Base-by-base conservation (phyloP, 2,797 vertebrate species). In the Rachycentron canadum region DNA sequence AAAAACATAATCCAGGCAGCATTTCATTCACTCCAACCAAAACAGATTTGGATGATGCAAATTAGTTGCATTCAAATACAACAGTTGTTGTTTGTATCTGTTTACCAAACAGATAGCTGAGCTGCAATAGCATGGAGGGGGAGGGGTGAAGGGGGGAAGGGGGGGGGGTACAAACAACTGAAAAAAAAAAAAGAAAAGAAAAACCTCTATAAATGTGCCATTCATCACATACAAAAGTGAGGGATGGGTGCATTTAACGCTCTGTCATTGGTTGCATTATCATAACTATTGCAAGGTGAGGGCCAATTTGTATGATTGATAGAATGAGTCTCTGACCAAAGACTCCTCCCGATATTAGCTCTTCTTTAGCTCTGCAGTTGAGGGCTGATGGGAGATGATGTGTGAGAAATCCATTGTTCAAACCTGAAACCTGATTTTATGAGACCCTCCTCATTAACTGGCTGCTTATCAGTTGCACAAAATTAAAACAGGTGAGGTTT, bases 231-330 rank as follows among this genome's bases (percentile, higher is more conserved):
- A 82, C 63, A 85, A 80, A 85, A 78, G 70, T 92, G 90, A 94
- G 80, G 38, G 79, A 92, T 93, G 83, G 85, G 57, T 87, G 89
- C 87, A 89, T 91, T 93, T 93, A 89, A 79, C 64, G 16, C 69
- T 11, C 70, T 88, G 83, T 88, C 91, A 87, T 79, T 85, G 84
- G 82, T 61, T 49, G 79, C 68, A 91, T 93, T 91, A 91, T 87
- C 85, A 93, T 91, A 89, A 92, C 87, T 91, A 91, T 85, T 89
- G 83, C 84, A 90, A 91, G 89, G 88, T 89, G 89, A 91, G 83
- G 65, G 78, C 82, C 84, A 86, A 92, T 93, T 89, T 92, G 73
- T 82, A 67, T 92, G 89, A 93, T 86, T 91, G 89, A 93, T 92
- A 63, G 86, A 69, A 75, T 74, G 50, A 75, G 74, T 78, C 61